Percentiles rank a stretch among this genome's conserved stretches.
Evolutionary conservation across 2,888 invertebrate genomes (phyloP).

Genomic region (Drosophila dives): DNA sequence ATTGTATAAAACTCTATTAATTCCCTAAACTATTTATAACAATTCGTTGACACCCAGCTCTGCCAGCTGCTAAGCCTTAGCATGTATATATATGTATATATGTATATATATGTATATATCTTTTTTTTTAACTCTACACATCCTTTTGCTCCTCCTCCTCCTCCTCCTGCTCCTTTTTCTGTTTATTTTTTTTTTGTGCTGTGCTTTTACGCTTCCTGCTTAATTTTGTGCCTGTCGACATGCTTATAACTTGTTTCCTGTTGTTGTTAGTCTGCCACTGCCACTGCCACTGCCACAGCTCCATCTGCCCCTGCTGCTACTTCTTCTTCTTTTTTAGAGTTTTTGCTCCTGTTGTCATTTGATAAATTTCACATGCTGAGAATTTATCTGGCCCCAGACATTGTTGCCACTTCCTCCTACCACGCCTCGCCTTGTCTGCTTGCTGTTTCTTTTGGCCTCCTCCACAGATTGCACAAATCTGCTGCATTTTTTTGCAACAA

Average conservation of each 20-base stretch:
- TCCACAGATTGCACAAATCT: constrained; percentile 58
- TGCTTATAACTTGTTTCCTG: constrained; percentile 80
- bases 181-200: constrained; percentile 17
- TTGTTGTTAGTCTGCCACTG: constrained; percentile 34
- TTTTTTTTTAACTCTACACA: constrained; percentile 13
- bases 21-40: constrained; percentile 35
- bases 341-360: constrained; percentile 62
- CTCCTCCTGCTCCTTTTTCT: constrained; percentile 5
- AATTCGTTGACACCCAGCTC: not conserved
- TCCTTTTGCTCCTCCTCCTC: constrained; percentile 8
- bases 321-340: constrained; percentile 22
- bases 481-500: constrained; percentile 35
- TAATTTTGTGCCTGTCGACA: constrained; percentile 76
- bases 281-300: not conserved
- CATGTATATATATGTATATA: not conserved
- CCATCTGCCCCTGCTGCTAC: not conserved
- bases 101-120: constrained; percentile 14
- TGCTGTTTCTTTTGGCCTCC: constrained; percentile 1
- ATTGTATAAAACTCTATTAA: constrained; percentile 44
- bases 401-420: constrained; percentile 19
- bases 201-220: constrained; percentile 59
- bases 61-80: not conserved
- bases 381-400: constrained; percentile 65
- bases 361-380: constrained; percentile 75
- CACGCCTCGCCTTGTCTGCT: not conserved